phyloP scores from a whole-genome alignment of 2,888 invertebrate genomes.

The Ophraella communa region DNA sequence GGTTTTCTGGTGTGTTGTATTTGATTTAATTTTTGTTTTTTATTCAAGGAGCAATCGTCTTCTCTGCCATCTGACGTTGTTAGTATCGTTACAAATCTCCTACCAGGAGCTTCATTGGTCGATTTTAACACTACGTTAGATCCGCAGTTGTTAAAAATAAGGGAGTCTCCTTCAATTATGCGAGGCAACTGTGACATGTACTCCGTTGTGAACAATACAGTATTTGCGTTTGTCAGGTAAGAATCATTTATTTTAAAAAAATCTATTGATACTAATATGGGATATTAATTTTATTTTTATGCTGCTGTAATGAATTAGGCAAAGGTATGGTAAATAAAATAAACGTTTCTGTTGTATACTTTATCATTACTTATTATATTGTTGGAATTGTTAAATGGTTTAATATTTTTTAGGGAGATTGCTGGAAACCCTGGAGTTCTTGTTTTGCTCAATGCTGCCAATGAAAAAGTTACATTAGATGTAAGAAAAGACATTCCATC shows the following conservation, averaged over 20 bases:
- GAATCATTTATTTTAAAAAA: constrained; percentile 21
- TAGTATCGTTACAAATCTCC: constrained; percentile 74
- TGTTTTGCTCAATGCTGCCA: constrained; percentile 73
- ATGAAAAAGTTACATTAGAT: constrained; percentile 59
- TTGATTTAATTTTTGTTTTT: constrained; percentile 1
- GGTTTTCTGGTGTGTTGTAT: too few species aligned
- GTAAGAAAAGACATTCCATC: constrained; percentile 60
- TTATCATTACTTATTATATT: too few species aligned
- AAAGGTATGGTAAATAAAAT: constrained; percentile 34
- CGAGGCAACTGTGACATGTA: constrained; percentile 65
- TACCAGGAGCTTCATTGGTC: constrained; percentile 76
- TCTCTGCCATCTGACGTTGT: constrained; percentile 58
- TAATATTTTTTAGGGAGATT: constrained; percentile 69
- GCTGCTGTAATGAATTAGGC: constrained; percentile 28
- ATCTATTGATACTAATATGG: neutral
- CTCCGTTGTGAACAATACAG: constrained; percentile 61
- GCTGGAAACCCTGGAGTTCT: constrained; percentile 78
- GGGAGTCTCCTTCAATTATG: constrained; percentile 68
- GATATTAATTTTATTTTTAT: constrained; percentile 10
- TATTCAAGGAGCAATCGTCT: constrained; percentile 42
- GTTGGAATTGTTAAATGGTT: neutral
- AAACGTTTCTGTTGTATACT: neutral
- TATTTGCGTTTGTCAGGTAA: constrained; percentile 76
- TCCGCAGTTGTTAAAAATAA: constrained; percentile 57
- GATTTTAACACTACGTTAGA: constrained; percentile 47